A percentile compares a stretch with the other conserved stretches of the same genome.
phyloP scores from a whole-genome alignment of 2,797 vertebrate species.

The Heterohyrax brucei region DNA sequence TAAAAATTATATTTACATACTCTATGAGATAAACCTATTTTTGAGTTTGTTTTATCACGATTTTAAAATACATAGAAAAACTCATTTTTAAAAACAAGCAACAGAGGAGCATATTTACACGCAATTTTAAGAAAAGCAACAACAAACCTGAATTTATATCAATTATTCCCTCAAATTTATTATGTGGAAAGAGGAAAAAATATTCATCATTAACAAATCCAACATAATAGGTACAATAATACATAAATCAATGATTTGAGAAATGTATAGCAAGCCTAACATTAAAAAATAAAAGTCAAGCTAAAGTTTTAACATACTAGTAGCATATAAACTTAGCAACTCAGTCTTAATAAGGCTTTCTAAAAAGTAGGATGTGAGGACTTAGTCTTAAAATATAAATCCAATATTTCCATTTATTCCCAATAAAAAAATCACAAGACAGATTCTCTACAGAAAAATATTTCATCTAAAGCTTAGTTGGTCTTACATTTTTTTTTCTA shows the following conservation, averaged over 20 bases:
- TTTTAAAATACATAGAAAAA: neutral
- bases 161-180: conserved; percentile 17
- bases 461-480: neutral
- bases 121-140: conserved; percentile 1
- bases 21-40: neutral
- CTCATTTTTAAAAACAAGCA: conserved; percentile 12
- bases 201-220: neutral
- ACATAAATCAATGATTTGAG: conserved; percentile 4
- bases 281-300: neutral
- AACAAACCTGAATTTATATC: conserved; percentile 26
- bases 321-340: conserved; percentile 6
- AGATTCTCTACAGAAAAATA: conserved; percentile 24
- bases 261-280: neutral
- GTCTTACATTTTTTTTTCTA: neutral
- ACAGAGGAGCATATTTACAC: neutral
- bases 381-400: neutral
- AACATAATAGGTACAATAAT: conserved; percentile 25
- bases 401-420: neutral
- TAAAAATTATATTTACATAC: conserved; percentile 51
- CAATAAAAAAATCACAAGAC: neutral
- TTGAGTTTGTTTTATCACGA: neutral
- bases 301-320: neutral
- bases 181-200: conserved; percentile 27
- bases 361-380: neutral
- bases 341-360: conserved; percentile 37